Conservation (phyloP, 2,797 vertebrate genomes). For the Dendrocincla tyrannina region DNA sequence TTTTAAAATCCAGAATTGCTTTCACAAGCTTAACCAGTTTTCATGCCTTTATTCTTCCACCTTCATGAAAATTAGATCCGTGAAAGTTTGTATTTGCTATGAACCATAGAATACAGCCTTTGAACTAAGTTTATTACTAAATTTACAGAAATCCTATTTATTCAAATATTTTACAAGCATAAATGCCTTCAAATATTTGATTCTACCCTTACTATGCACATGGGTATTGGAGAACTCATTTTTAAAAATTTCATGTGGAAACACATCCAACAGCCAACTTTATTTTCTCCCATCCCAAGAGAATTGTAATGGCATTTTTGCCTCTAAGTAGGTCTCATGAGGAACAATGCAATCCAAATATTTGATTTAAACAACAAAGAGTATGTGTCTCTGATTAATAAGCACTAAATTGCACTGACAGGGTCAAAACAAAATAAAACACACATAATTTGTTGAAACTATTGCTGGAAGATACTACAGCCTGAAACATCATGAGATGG, state of each 20-base stretch:
- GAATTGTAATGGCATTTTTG: neutral
- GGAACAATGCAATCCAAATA: neutral
- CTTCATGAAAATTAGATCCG: neutral
- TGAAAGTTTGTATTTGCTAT: neutral
- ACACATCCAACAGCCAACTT: neutral
- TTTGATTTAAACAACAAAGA: neutral
- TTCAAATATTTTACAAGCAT: neutral
- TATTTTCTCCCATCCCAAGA: neutral
- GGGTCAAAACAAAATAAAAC: constrained; percentile 11
- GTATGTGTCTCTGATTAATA: neutral
- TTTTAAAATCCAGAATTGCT: neutral
- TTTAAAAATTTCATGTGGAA: neutral
- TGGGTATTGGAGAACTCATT: neutral
- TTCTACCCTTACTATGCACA: neutral
- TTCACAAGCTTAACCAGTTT: neutral
- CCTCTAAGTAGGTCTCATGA: neutral
- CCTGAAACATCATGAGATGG: neutral
- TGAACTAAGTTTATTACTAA: neutral
- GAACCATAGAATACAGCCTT: neutral
- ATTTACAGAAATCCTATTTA: constrained; percentile 10
- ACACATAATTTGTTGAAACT: neutral
- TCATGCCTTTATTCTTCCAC: neutral
- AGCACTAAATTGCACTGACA: neutral
- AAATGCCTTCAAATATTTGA: neutral
- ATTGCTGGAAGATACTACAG: neutral